Base-by-base conservation (phyloP, 2,797 vertebrate genomes). In the Gouania willdenowi region DNA sequence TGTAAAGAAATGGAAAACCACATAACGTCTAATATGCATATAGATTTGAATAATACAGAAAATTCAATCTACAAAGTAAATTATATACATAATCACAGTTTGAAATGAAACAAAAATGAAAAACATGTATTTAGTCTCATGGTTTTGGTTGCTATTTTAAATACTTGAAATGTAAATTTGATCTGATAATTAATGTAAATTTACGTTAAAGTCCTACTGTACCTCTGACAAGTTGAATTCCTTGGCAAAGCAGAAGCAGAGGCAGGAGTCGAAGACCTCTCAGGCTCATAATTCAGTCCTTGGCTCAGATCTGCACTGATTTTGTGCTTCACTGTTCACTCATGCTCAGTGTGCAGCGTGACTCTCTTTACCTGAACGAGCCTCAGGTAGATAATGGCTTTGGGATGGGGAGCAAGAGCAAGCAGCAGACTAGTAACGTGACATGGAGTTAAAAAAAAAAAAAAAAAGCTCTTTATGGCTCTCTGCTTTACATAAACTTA, bases 401-500 rank as follows among this genome's bases (percentile, higher is more conserved):
- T 26, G 12, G 12, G 30, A 50, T 4, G 12, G 42, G 66, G 40
- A 58, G 40, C 43, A 0, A 0, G 14, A 46, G 17, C 31, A 48
- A 24, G 20, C 39, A 41, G 43, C 35, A 10, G 35, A 65, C 28
- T 30, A 60, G 7, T 51, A 46, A 47, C 38, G 45, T 63, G 58
- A 66, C 50, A 48, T 2, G 15, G 26, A 53, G 61, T 35, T 22
- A n/a, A n/a, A n/a, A n/a, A n/a, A n/a, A n/a, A n/a, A n/a, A n/a
- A n/a, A n/a, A 52, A 40, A 26, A 16, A 22, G 43, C 51, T 56
- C 61, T 87, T 86, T 85, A 88, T 86, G 74, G 40, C 49, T 20
- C 1, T 8, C 33, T 33, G 8, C 27, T 79, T 76, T 54, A 68
- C 77, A 74, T 79, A 80, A 83, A 83, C 40, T 56, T 77, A 58